Percentiles rank a stretch among this genome's conserved stretches.
Evolutionary conservation across 2,888 invertebrate genomes (phyloP).

Genomic region (Phalangium opilio): DNA sequence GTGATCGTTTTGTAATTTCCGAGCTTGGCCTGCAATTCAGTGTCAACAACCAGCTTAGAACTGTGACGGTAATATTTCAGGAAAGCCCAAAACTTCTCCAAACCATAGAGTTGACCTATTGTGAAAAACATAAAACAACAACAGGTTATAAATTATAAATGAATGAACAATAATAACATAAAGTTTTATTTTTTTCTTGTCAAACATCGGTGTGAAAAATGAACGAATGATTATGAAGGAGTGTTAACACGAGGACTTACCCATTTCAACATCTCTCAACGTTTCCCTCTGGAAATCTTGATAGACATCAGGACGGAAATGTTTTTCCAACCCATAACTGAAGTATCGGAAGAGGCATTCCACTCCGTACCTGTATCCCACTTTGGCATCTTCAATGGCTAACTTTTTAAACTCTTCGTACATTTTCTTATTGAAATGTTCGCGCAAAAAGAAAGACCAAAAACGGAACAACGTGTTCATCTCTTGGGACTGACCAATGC

Average conservation of each 20-base stretch:
- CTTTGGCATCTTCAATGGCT: slow-evolving; percentile 83
- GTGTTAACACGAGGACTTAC: slow-evolving; percentile 32
- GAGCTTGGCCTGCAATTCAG: slow-evolving; percentile 53
- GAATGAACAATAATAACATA: background rate
- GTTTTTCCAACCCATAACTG: slow-evolving; percentile 91
- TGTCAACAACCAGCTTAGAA: slow-evolving; percentile 46
- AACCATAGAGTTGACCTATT: slow-evolving; percentile 92
- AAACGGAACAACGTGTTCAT: slow-evolving; percentile 99
- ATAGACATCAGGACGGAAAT: slow-evolving; percentile 87
- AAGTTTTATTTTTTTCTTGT: too few relatives aligned
- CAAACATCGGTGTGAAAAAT: slow-evolving; percentile 24
- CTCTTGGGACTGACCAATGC: slow-evolving; percentile 89
- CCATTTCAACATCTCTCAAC: slow-evolving; percentile 69
- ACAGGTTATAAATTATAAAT: background rate
- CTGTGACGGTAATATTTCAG: slow-evolving; percentile 85
- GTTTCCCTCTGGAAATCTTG: slow-evolving; percentile 92
- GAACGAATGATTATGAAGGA: slow-evolving; percentile 17
- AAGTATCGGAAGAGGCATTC: slow-evolving; percentile 80
- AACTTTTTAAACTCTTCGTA: slow-evolving; percentile 84
- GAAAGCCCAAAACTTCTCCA: slow-evolving; percentile 99
- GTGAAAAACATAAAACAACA: slow-evolving; percentile 21
- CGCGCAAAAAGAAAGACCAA: slow-evolving; percentile 98
- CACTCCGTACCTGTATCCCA: slow-evolving; percentile 60
- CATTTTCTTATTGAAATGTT: slow-evolving; percentile 96
- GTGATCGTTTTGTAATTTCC: slow-evolving; percentile 70